phyloP scores from a whole-genome alignment of 2,797 vertebrate genomes.

The Hylomyscus alleni region DNA sequence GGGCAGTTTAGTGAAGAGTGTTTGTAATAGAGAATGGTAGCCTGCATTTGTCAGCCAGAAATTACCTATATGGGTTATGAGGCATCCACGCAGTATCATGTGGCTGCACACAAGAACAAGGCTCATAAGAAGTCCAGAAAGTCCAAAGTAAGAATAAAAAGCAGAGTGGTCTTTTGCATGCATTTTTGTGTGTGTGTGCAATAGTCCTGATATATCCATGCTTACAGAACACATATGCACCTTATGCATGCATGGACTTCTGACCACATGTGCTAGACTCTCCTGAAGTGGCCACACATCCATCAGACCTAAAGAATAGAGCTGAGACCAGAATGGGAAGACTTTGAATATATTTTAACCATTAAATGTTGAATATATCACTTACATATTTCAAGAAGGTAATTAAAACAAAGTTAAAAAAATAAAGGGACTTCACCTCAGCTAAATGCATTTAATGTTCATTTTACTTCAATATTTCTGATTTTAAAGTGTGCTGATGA shows the following conservation, averaged over 20 bases:
- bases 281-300: not conserved
- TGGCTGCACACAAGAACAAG: not conserved
- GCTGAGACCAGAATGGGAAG: not conserved
- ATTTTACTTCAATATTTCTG: slow-evolving; percentile 10
- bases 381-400: slow-evolving; percentile 25
- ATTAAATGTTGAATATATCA: not conserved
- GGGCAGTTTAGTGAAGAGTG: not conserved
- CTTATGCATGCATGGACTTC: not conserved
- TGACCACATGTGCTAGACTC: not conserved
- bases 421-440: not conserved
- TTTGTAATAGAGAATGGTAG: not conserved
- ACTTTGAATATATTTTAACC: not conserved
- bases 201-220: not conserved
- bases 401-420: slow-evolving; percentile 40
- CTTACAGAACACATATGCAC: not conserved
- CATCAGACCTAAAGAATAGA: not conserved
- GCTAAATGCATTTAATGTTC: not conserved
- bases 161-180: not conserved
- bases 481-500: not conserved
- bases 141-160: not conserved
- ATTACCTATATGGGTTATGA: not conserved
- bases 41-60: not conserved
- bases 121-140: not conserved
- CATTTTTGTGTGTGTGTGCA: not conserved
- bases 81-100: not conserved